Evolutionary conservation across 2,888 invertebrate species (phyloP), one percentile per base, ranked within the genome.

Genomic region (Sesia apiformis): DNA sequence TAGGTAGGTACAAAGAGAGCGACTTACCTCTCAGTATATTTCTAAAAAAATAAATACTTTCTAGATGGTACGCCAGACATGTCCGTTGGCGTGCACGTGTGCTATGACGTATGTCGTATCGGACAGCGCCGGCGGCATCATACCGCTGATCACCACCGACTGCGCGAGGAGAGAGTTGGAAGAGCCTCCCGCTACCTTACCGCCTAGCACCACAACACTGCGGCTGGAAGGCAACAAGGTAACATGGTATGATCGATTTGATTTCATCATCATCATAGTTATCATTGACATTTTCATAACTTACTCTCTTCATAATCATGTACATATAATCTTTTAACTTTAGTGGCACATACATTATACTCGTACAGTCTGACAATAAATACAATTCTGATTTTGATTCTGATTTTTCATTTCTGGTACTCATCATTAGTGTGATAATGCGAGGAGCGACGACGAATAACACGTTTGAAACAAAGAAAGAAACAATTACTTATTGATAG

Each of bases 131-230:
- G 85, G 84, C 50, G 78, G 65, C 23, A 74, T 92, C 52, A 90
- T 91, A 60, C 94, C 94, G 0, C 90, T 94, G 56, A 93, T 93
- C 53, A 92, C 92, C 3, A 93, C 94, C 42, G 92, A 94, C 76
- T 95, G 95, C 70, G 91, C 92, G 6, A 65, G 84, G 49, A 82
- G 89, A 53, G 86, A 84, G 42, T 76, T 95, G 51, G 83, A 76
- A 1, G 78, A 86, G 50, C 90, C 94, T 55, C 95, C 95, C 0
- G 63, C 76, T 6, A 83, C 82, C 4, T 76, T 95, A 38, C 95
- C 95, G 0, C 85, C 90, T 0, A 91, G 92, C 65, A 93, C 94
- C 5, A 93, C 93, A 38, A 92, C 92, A 0, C 81, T 95, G 3
- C 89, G 91, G 49, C 82, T 94, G 4, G 91, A 92, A 67, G 91